Conservation (phyloP, 2,797 vertebrate species). For the Sebastes vulpes region DNA sequence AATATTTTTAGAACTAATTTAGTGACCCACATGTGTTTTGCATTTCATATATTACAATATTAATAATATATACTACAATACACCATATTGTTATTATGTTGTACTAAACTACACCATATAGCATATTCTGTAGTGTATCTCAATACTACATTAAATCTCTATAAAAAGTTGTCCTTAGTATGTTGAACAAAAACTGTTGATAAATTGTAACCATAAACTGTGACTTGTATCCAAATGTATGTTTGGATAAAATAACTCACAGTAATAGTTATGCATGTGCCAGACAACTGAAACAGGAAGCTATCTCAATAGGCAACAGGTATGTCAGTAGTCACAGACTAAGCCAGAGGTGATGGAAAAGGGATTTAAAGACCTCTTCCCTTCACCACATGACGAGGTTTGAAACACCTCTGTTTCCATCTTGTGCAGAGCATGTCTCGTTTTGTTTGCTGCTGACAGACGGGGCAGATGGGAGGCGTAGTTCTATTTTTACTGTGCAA, state of each 20-base stretch:
- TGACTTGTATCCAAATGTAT: not conserved
- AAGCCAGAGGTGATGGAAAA: conserved; percentile 6
- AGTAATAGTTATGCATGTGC: not conserved
- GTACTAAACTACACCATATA: not conserved
- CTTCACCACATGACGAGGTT: not conserved
- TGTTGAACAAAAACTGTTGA: not conserved
- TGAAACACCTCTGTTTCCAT: conserved; percentile 34
- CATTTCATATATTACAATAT: no score
- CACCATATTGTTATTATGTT: not conserved
- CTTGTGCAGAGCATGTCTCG: conserved; percentile 4
- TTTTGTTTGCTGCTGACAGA: conserved; percentile 70
- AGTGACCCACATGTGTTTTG: no score
- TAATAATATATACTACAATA: no score
- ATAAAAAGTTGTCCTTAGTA: not conserved
- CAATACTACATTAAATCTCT: not conserved
- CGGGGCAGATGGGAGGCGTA: conserved; percentile 68
- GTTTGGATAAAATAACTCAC: not conserved
- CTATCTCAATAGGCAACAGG: not conserved
- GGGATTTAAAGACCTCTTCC: not conserved
- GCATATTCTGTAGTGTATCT: not conserved
- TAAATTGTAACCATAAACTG: not conserved
- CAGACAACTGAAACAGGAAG: not conserved
- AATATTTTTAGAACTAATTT: no score
- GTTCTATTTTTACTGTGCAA: conserved; percentile 55
- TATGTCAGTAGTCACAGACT: not conserved